Evolutionary conservation across 2,797 vertebrate genomes (phyloP), one percentile per base, ranked within the genome.

Genomic region (Pteronotus mesoamericanus): DNA sequence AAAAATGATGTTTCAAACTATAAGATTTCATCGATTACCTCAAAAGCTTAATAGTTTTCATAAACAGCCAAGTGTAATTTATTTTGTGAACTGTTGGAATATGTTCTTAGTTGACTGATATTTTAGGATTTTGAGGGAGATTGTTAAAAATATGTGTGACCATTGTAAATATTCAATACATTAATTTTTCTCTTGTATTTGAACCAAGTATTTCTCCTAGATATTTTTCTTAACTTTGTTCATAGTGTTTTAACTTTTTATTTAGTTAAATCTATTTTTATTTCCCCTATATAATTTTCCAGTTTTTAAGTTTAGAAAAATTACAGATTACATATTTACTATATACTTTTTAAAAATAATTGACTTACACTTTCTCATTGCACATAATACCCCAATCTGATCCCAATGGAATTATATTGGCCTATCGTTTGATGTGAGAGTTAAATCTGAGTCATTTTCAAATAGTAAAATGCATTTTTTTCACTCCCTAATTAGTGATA

Each of bases 161-260:
- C 21, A 68, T 57, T 89, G 1, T 68, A 93, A 77, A 89, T 93
- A 89, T 29, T 91, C 21, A 89, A 39, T 12, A 55, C 61, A 69
- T 53, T 92, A 82, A 96, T 82, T 24, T 91, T 83, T 88, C 24
- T 75, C 24, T 91, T 75, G 79, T 39, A 82, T 86, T 64, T 82
- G 34, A 94, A 92, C 64, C 5, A 72, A 59, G 83, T 83, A 87
- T 29, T 74, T 86, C 19, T 59, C 46, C 46, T 12, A 75, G 9
- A 11, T 75, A 61, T 42, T 26, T 86, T 86, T 75, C 22, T 61
- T 37, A 95, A 79, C 19, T 83, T 88, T 87, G 4, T 57, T 83
- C 22, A 29, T 37, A 46, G 21, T 86, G 2, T 74, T 74, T 71
- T 86, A 93, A 86, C 3, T 72, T 79, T 68, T 53, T 68, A 59